phyloP scores from a whole-genome alignment of 1,140 invertebrate genomes.

The Cylas formicarius region DNA sequence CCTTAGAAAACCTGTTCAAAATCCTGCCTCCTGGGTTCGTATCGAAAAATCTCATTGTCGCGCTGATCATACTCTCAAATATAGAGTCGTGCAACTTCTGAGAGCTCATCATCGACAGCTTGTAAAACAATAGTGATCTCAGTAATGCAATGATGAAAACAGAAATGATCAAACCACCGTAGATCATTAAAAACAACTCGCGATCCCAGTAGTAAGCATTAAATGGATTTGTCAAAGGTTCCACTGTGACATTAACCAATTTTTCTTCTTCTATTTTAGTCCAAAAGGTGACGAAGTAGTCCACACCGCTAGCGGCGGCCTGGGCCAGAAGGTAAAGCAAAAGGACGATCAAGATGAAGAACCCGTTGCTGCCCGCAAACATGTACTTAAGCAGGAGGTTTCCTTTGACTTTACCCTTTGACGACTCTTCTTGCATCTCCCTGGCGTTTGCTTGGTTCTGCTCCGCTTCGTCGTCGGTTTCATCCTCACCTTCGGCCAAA shows the following conservation, averaged over 20 bases:
- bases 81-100: slow-evolving; percentile 60
- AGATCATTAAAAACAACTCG: slow-evolving; percentile 43
- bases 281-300: slow-evolving; percentile 80
- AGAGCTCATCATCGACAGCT: slow-evolving; percentile 56
- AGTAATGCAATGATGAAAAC: slow-evolving; percentile 46
- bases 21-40: slow-evolving; percentile 62
- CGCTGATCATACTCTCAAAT: slow-evolving; percentile 53
- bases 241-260: neutral
- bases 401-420: slow-evolving; percentile 40
- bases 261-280: slow-evolving; percentile 39
- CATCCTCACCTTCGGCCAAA: slow-evolving; percentile 28
- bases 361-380: slow-evolving; percentile 54
- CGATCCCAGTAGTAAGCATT: slow-evolving; percentile 11
- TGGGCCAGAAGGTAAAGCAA: slow-evolving; percentile 60
- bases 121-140: slow-evolving; percentile 55
- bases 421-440: slow-evolving; percentile 38
- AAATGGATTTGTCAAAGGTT: neutral
- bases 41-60: slow-evolving; percentile 78
- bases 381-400: slow-evolving; percentile 53
- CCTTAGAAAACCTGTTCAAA: slow-evolving; percentile 42
- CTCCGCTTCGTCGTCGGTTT: slow-evolving; percentile 23
- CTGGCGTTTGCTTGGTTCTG: slow-evolving; percentile 28
- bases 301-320: slow-evolving; percentile 58
- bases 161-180: slow-evolving; percentile 43
- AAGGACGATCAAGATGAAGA: slow-evolving; percentile 50